Conservation (phyloP, 92 coral and sea anemone genomes). For the Hydrozoanthus gracilis region DNA sequence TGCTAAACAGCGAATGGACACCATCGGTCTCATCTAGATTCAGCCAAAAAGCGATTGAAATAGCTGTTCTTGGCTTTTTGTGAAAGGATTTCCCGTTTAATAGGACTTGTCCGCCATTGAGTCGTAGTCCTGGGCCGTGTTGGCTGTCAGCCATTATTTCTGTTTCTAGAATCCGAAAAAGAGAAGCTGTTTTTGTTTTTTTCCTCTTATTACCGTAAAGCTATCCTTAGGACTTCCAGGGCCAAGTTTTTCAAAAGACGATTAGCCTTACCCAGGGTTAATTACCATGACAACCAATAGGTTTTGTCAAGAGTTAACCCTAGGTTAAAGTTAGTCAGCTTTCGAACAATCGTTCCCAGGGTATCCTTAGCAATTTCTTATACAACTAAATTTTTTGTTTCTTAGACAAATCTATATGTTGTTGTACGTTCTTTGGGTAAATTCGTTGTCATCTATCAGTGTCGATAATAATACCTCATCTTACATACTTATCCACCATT, state of each 20-base stretch:
- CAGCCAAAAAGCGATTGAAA: constrained; percentile 90
- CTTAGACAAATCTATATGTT: too few relatives aligned
- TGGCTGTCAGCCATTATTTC: constrained; percentile 65
- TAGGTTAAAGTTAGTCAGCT: too few relatives aligned
- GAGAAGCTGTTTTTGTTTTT: not conserved
- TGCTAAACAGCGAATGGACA: constrained; percentile 77
- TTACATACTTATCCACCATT: too few relatives aligned
- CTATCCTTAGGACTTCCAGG: not conserved
- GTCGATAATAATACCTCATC: too few relatives aligned
- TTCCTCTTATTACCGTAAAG: not conserved
- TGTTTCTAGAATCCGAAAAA: constrained; percentile 56
- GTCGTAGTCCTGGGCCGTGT: constrained; percentile 78
- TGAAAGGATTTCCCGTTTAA: constrained; percentile 81
- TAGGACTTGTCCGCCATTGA: constrained; percentile 79
- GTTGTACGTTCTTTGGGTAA: too few relatives aligned
- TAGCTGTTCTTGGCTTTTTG: constrained; percentile 82
- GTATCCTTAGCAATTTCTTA: too few relatives aligned
- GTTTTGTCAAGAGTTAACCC: not conserved
- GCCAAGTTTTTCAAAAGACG: too few relatives aligned
- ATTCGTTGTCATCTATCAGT: too few relatives aligned
- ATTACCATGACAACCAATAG: too few relatives aligned
- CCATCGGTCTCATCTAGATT: constrained; percentile 82
- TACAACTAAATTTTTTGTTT: too few relatives aligned
- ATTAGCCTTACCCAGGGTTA: too few relatives aligned
- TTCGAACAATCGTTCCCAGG: too few relatives aligned